Percentiles rank a stretch among this genome's conserved stretches.
Conservation (phyloP, 2,888 invertebrate genomes). For the Plagodis pulveraria region DNA sequence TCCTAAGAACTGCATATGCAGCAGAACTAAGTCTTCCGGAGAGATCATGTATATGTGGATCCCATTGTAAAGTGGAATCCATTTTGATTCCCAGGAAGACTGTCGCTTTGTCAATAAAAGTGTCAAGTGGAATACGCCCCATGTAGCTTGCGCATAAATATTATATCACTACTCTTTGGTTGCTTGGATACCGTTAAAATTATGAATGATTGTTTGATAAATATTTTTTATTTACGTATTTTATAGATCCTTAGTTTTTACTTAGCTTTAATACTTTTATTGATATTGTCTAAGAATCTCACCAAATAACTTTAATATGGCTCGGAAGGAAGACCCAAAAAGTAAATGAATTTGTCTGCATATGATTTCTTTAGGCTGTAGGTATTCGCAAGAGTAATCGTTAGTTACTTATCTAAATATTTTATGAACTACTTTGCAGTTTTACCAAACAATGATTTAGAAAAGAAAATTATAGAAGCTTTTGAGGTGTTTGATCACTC, state of each 20-base stretch:
- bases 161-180: background rate
- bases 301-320: constrained; percentile 55
- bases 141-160: too few species aligned
- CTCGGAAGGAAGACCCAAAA: constrained; percentile 69
- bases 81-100: too few species aligned
- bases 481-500: constrained; percentile 97
- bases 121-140: too few species aligned
- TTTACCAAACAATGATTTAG: constrained; percentile 87
- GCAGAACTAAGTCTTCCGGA: too few species aligned
- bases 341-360: constrained; percentile 44
- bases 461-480: constrained; percentile 92
- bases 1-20: too few species aligned
- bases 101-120: too few species aligned
- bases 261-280: constrained; percentile 3
- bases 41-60: too few species aligned
- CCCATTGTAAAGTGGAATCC: too few species aligned
- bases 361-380: background rate
- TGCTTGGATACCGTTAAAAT: background rate
- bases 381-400: background rate
- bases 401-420: background rate
- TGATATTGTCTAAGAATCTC: constrained; percentile 55
- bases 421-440: constrained; percentile 60
- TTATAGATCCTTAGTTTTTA: too few species aligned
- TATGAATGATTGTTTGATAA: constrained; percentile 4
- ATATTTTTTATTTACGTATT: constrained; percentile 23